Evolutionary conservation across 2,888 invertebrate species (phyloP).

Genomic region (Epistrophella euchroma): DNA sequence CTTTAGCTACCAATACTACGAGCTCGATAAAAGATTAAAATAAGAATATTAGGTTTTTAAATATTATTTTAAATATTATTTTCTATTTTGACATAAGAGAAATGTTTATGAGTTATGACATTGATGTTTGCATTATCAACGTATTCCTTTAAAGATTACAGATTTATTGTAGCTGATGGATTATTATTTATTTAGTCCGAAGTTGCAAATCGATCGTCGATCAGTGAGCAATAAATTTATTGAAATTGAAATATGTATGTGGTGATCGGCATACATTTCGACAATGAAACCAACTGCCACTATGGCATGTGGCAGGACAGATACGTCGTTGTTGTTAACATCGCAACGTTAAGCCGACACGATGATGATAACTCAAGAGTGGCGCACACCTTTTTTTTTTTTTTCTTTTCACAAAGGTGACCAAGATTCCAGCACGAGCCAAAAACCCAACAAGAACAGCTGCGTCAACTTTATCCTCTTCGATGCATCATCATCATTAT

Average conservation of each 20-base stretch:
- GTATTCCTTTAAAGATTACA: too few species aligned
- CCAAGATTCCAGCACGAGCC: constrained; percentile 75
- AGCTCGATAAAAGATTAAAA: too few species aligned
- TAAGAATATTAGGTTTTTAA: too few species aligned
- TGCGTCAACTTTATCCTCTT: constrained; percentile 69
- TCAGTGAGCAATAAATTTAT: constrained; percentile 49
- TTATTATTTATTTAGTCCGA: constrained; percentile 16
- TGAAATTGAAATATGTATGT: constrained; percentile 19
- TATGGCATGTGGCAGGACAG: constrained; percentile 72
- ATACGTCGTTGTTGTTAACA: constrained; percentile 64
- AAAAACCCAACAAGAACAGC: constrained; percentile 63
- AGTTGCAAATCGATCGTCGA: neutral
- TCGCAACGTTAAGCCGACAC: constrained; percentile 38
- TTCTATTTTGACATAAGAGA: too few species aligned
- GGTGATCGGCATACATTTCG: neutral
- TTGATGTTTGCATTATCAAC: too few species aligned
- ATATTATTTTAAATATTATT: too few species aligned
- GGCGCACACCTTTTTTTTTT: constrained; percentile 57
- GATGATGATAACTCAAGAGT: constrained; percentile 63
- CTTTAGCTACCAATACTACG: too few species aligned
- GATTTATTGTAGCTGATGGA: neutral
- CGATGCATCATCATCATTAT: constrained; percentile 71
- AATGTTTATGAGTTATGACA: too few species aligned
- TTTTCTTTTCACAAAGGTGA: constrained; percentile 58
- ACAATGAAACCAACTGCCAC: constrained; percentile 68